These are phyloP conservation scores for Tolmerus cingulatus DNA, from an alignment of 2,888 invertebrate genomes.

Conservation along the genomic window DNA sequence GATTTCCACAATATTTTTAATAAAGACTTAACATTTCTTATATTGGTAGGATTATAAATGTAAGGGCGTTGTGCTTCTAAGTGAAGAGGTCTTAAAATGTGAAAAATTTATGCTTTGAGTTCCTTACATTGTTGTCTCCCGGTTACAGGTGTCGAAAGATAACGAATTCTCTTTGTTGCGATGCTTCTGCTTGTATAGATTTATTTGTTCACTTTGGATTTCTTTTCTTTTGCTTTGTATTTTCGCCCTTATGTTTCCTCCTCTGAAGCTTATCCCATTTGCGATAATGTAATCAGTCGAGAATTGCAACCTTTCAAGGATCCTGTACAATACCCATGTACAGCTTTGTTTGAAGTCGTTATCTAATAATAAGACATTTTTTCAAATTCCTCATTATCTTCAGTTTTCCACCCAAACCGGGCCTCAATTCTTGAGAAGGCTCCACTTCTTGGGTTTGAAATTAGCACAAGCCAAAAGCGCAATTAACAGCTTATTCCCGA, in stretches of 20 bases:
- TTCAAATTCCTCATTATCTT: background rate
- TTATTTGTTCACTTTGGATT: background rate
- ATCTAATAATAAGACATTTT: background rate
- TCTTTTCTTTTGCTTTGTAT: background rate
- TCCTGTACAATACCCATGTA: background rate
- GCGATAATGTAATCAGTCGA: background rate
- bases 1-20: background rate
- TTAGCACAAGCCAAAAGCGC: background rate
- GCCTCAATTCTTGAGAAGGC: background rate
- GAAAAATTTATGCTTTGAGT: background rate
- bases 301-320: background rate
- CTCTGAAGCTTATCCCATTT: background rate
- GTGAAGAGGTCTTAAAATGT: background rate
- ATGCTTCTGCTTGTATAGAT: background rate
- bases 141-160: background rate
- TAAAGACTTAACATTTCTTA: background rate
- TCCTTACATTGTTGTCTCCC: background rate
- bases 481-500: background rate
- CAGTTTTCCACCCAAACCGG: background rate
- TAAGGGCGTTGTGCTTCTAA: background rate
- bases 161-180: background rate
- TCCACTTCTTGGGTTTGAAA: background rate
- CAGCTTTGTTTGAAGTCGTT: background rate
- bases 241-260: background rate
- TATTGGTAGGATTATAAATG: background rate